Percentiles rank a stretch among this genome's conserved stretches.
These are phyloP conservation scores for Crypturellus tataupa DNA, from an alignment of 2,797 vertebrate genomes.

Conservation along the genomic window DNA sequence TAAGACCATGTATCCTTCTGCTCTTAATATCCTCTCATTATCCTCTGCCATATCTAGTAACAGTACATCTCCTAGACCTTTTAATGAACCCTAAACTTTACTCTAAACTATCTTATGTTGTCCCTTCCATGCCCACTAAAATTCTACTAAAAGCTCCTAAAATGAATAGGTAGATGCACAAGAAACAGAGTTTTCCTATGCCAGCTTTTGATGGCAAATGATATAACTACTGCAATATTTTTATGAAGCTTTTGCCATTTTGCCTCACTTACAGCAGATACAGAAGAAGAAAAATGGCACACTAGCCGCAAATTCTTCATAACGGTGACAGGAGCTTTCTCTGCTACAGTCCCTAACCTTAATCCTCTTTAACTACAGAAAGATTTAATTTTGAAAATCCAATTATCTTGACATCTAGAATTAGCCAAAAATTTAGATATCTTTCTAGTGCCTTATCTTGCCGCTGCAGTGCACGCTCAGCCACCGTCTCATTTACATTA, in stretches of 20 bases:
- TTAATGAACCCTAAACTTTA: not conserved
- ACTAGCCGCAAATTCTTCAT: constrained; percentile 61
- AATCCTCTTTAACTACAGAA: constrained; percentile 71
- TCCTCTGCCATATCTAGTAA: not conserved
- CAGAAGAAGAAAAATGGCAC: constrained; percentile 65
- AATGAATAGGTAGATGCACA: not conserved
- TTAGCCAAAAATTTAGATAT: constrained; percentile 73
- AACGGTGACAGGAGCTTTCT: constrained; percentile 66
- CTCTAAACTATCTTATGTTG: not conserved
- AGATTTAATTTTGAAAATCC: constrained; percentile 74
- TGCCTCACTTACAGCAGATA: constrained; percentile 39
- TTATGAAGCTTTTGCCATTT: constrained; percentile 64
- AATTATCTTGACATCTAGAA: constrained; percentile 78
- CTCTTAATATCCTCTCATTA: not conserved
- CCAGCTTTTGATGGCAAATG: constrained; percentile 29
- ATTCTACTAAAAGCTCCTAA: not conserved
- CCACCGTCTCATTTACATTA: constrained; percentile 53
- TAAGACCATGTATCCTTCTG: not conserved
- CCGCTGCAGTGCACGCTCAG: constrained; percentile 50
- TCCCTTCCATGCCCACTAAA: not conserved
- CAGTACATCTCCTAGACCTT: not conserved
- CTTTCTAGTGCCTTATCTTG: constrained; percentile 69
- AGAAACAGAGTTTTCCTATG: not conserved
- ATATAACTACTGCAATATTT: constrained; percentile 43
- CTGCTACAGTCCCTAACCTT: constrained; percentile 64